Conservation (phyloP, 1,140 invertebrate species). For the Drosophila pruinosa region DNA sequence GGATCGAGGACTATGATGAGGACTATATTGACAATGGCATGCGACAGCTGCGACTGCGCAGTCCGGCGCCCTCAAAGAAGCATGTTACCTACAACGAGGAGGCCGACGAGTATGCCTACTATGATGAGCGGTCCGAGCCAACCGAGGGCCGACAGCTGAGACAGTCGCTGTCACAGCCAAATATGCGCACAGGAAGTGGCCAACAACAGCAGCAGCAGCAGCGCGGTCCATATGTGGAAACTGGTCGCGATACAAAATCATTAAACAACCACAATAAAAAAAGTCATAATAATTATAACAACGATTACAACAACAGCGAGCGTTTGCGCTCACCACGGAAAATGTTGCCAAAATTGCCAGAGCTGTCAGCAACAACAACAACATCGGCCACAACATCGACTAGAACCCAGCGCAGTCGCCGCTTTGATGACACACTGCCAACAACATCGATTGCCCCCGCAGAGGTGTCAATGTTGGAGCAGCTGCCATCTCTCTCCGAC, state of each 20-base stretch:
- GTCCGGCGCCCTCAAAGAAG: constrained; percentile 58
- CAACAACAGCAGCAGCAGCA: constrained; percentile 42
- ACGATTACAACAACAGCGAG: constrained; percentile 16
- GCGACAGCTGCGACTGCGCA: constrained; percentile 51
- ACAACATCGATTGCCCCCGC: constrained; percentile 15
- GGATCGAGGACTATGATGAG: constrained; percentile 27
- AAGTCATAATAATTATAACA: constrained; percentile 51
- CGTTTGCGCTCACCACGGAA: constrained; percentile 20
- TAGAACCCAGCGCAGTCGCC: constrained; percentile 20
- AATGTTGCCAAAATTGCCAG: constrained; percentile 75
- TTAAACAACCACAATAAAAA: constrained; percentile 75
- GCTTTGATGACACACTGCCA: constrained; percentile 44
- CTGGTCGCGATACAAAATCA: constrained; percentile 63
- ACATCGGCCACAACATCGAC: background rate
- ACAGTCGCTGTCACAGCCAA: constrained; percentile 43
- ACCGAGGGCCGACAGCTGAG: constrained; percentile 18
- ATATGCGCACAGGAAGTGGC: constrained; percentile 76
- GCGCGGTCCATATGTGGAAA: constrained; percentile 63
- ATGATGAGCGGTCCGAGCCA: constrained; percentile 34
- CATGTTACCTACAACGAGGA: constrained; percentile 76
- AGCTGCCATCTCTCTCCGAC: constrained; percentile 35
- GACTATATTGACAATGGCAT: constrained; percentile 57
- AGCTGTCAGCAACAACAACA: constrained; percentile 41
- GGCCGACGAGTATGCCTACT: constrained; percentile 66
- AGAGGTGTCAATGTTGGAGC: constrained; percentile 15